Percentiles rank a stretch among this genome's conserved stretches.
phyloP scores from a whole-genome alignment of 2,797 vertebrate genomes.

The Pagetopsis macropterus region DNA sequence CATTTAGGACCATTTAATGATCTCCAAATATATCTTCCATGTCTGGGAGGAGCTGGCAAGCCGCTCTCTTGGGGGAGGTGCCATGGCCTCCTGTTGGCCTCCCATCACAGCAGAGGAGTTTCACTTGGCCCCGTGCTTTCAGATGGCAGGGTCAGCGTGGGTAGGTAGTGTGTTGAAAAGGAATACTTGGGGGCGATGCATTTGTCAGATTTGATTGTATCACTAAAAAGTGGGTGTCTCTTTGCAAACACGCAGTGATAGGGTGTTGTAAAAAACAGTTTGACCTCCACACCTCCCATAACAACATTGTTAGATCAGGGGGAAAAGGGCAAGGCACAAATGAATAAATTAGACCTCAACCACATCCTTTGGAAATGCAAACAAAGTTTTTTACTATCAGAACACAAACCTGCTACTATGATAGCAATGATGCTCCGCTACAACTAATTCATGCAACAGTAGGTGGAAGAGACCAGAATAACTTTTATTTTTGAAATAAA shows the following conservation, averaged over 20 bases:
- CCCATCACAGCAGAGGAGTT: constrained; percentile 50
- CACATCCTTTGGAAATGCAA: constrained; percentile 10
- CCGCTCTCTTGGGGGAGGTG: constrained; percentile 64
- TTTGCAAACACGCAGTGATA: not conserved
- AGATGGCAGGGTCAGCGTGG: constrained; percentile 32
- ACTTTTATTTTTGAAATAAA: too few species aligned
- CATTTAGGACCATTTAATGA: constrained; percentile 84
- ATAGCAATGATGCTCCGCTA: not conserved
- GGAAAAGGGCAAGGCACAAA: not conserved
- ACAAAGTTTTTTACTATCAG: not conserved
- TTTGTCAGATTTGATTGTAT: not conserved
- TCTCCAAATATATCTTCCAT: constrained; percentile 81
- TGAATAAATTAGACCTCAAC: constrained; percentile 2
- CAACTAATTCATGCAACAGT: not conserved
- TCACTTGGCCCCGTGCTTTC: constrained; percentile 45
- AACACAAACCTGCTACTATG: constrained; percentile 4
- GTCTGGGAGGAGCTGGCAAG: constrained; percentile 77
- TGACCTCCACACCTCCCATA: not conserved
- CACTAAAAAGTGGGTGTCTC: not conserved
- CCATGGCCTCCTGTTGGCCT: constrained; percentile 57
- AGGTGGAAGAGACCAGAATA: too few species aligned
- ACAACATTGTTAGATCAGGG: not conserved
- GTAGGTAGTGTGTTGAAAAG: not conserved
- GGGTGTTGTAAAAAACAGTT: not conserved
- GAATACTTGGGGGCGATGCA: not conserved